These are phyloP conservation scores for Dasypus novemcinctus DNA, from an alignment of 2,113 vertebrate genomes.

Conservation along the genomic window DNA sequence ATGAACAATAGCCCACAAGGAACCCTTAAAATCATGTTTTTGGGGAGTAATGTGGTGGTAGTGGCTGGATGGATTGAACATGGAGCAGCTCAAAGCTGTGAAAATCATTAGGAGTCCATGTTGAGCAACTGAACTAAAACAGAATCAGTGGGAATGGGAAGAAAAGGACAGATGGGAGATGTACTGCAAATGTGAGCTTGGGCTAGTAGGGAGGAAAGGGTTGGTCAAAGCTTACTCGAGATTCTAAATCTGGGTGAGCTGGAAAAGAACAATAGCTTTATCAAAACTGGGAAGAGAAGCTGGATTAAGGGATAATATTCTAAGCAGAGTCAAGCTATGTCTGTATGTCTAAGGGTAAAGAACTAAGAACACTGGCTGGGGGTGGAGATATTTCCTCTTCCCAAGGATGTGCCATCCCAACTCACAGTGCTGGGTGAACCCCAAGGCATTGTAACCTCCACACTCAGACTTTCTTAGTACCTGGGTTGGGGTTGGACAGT, in stretches of 20 bases:
- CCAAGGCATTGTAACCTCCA: neutral
- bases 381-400: neutral
- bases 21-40: neutral
- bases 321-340: neutral
- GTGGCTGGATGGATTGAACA: neutral
- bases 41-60: neutral
- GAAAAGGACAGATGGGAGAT: neutral
- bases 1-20: neutral
- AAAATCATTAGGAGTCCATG: neutral
- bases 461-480: neutral
- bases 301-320: neutral
- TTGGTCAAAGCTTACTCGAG: neutral
- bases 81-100: neutral
- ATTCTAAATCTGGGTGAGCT: neutral
- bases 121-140: neutral
- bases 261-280: neutral
- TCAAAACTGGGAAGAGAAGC: neutral
- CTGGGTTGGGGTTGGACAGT: neutral
- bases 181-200: neutral
- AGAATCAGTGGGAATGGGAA: neutral
- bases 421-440: neutral
- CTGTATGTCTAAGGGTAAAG: neutral
- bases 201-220: neutral
- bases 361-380: neutral
- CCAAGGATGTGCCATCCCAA: neutral